Percentiles rank a stretch among this genome's conserved stretches.
Conservation (phyloP, 2,113 vertebrate genomes). For the Otus sunia region DNA sequence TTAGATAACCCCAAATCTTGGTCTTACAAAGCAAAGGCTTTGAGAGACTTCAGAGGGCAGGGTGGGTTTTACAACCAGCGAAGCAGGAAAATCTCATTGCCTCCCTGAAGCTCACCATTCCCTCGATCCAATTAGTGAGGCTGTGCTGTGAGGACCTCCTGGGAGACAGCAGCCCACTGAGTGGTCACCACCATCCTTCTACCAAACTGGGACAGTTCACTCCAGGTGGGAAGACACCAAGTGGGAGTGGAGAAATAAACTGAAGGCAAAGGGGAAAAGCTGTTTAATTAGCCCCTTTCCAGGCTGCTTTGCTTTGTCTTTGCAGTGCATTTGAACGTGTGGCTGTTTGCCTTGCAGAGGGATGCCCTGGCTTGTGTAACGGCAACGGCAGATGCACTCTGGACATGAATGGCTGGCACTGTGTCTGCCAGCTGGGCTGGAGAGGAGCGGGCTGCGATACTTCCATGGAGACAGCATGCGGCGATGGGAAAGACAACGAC, state of each 20-base stretch:
- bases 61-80: background rate
- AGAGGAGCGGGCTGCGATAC: conserved; percentile 94
- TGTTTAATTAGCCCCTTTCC: background rate
- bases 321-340: background rate
- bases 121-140: background rate
- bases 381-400: conserved; percentile 97
- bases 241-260: background rate
- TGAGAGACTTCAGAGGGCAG: background rate
- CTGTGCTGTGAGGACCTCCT: background rate
- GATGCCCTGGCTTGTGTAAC: conserved; percentile 95
- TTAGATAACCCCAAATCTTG: background rate
- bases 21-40: background rate
- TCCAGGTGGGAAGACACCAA: background rate
- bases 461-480: conserved; percentile 96
- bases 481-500: conserved; percentile 96
- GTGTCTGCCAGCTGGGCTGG: conserved; percentile 98
- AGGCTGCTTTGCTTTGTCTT: background rate
- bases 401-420: conserved; percentile 96
- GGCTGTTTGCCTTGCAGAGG: conserved; percentile 85
- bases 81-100: background rate
- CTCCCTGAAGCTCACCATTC: background rate
- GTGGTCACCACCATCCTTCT: background rate
- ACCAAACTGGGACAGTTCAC: background rate
- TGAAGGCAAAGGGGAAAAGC: background rate
- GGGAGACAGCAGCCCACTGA: background rate